Conservation (phyloP, 2,797 vertebrate genomes). For the Lophotriccus pileatus region DNA sequence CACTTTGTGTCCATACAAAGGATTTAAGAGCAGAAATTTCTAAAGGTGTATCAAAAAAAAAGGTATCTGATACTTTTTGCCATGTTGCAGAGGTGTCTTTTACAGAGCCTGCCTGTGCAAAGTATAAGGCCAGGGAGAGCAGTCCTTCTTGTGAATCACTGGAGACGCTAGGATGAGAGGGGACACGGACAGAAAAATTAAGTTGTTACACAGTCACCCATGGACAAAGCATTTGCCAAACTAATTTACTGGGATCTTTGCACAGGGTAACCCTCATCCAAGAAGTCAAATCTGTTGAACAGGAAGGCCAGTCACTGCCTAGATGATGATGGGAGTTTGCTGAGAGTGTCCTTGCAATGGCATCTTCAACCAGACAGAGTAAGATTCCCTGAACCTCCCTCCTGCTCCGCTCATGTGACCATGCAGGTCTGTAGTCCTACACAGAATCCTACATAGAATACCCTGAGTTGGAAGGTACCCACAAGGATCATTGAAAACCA, state of each 20-base stretch:
- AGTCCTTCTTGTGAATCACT: background rate
- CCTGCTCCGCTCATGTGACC: background rate
- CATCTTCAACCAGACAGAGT: background rate
- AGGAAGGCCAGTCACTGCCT: background rate
- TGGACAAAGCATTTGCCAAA: background rate
- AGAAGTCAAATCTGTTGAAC: background rate
- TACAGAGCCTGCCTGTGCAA: background rate
- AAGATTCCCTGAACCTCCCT: background rate
- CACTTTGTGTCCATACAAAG: background rate
- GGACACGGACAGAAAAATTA: background rate
- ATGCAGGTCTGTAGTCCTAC: background rate
- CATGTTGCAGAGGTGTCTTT: background rate
- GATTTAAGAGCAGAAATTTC: background rate
- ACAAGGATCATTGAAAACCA: background rate
- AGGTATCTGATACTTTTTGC: background rate
- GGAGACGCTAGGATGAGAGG: background rate
- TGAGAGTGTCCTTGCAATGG: background rate
- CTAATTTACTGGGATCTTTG: background rate
- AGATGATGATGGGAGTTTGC: background rate
- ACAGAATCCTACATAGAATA: background rate
- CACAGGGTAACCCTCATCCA: background rate
- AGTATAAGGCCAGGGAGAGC: background rate
- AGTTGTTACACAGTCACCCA: background rate
- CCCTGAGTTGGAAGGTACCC: background rate
- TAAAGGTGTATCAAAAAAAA: background rate